A percentile compares a stretch with the other conserved stretches of the same genome.
These are phyloP conservation scores for Macrobrachium rosenbergii DNA, from an alignment of 1,140 invertebrate genomes.

Conservation along the genomic window DNA sequence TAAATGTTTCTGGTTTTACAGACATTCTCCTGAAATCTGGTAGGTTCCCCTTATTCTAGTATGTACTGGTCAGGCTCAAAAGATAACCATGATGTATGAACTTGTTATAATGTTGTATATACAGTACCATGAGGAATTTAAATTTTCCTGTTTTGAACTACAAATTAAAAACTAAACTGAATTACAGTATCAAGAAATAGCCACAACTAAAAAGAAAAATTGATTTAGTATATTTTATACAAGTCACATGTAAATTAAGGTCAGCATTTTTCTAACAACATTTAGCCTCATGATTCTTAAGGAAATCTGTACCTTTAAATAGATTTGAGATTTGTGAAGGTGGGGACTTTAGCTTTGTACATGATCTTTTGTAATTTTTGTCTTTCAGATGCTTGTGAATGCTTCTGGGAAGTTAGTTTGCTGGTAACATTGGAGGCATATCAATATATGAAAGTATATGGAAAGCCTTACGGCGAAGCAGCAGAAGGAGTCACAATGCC, in stretches of 20 bases:
- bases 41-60: conserved; percentile 2
- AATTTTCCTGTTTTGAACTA: no score
- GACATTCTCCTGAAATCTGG: conserved; percentile 36
- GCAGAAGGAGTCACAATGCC: background rate
- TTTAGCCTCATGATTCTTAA: no score
- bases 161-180: no score
- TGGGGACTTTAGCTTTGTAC: background rate
- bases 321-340: background rate
- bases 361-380: background rate
- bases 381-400: conserved; percentile 25
- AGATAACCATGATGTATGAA: background rate
- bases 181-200: no score
- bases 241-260: no score
- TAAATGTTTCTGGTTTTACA: conserved; percentile 10
- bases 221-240: no score
- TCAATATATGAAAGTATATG: conserved; percentile 25
- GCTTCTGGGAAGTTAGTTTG: conserved; percentile 35
- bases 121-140: no score
- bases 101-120: background rate
- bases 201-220: no score
- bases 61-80: no score
- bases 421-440: conserved; percentile 17
- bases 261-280: no score
- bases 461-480: background rate
- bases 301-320: background rate